Conservation (phyloP, 2,113 vertebrate genomes). For the Daphoenositta chrysoptera region DNA sequence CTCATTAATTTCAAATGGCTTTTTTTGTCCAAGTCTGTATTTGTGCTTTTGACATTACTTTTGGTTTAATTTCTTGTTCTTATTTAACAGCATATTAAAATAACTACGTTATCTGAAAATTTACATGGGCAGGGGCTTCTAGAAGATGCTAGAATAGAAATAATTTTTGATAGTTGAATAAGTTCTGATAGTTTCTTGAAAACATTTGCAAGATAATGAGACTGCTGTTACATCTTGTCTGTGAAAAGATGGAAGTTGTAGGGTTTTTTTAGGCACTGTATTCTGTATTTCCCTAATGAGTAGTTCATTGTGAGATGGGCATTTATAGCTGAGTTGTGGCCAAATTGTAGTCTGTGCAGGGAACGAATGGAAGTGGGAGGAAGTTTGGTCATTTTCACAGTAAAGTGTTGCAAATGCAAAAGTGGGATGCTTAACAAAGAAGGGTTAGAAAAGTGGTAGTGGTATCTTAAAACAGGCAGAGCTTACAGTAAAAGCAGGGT, state of each 20-base stretch:
- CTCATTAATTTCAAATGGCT: not conserved
- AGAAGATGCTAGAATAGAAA: not conserved
- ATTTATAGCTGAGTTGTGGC: not conserved
- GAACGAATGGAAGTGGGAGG: not conserved
- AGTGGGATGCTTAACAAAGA: not conserved
- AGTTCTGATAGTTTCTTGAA: not conserved
- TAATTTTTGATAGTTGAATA: not conserved
- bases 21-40: not conserved
- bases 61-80: not conserved
- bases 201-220: not conserved
- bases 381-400: not conserved
- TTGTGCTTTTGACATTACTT: not conserved
- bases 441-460: not conserved
- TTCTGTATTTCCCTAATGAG: conserved; percentile 1
- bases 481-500: not conserved
- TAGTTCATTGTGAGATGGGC: not conserved
- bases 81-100: not conserved
- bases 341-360: not conserved
- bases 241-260: not conserved
- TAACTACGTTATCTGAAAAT: not conserved
- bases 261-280: not conserved
- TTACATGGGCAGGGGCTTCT: not conserved
- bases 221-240: not conserved
- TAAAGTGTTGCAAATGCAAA: not conserved
- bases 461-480: not conserved